Base-by-base conservation (phyloP, 2,113 vertebrate species). In the Leiothrix lutea region DNA sequence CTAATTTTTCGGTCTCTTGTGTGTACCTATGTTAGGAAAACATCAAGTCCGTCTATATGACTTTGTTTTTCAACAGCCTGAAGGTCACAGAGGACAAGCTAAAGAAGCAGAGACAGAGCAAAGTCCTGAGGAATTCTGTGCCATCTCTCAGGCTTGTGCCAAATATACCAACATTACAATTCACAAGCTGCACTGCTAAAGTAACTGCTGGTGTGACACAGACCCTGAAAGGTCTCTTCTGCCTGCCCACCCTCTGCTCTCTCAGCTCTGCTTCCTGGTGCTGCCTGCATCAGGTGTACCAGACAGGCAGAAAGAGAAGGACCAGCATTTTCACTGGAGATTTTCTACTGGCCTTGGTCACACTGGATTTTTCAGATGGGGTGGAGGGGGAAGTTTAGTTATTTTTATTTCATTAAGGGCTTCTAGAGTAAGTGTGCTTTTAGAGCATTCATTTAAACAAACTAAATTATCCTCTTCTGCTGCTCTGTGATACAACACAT, bases 171-270 rank as follows among this genome's bases (percentile, higher is more conserved):
- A 16, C 38, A 16, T 70, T 35, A 28, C 0, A 47, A 18, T 14
- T 47, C 15, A 31, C 23, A 40, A 35, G 33, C 21, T 64, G 48
- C 31, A 33, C 18, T 5, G 1, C 44, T 20, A 0, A 66, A 56
- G 36, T 51, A 35, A 47, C 51, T 4, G 1, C 24, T 21, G 1
- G 0, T 22, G 12, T 14, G 44, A 36, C 9, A 40, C 0, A 2
- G 44, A 64, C 15, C 18, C 18, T 13, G 11, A 56, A 33, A 50
- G 2, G 11, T 33, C 44, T 31, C 40, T 75, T 26, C 29, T 42
- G 13, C 25, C 33, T 42, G 15, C 17, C 22, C 14, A 35, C 19
- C 73, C 51, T 28, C 70, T 50, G 74, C 28, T 33, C 0, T 5
- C 40, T 35, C 75, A 50, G 38, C 26, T 54, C 44, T 64, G 50